Base-by-base conservation (phyloP, 2,113 vertebrate species). In the Carettochelys insculpta region DNA sequence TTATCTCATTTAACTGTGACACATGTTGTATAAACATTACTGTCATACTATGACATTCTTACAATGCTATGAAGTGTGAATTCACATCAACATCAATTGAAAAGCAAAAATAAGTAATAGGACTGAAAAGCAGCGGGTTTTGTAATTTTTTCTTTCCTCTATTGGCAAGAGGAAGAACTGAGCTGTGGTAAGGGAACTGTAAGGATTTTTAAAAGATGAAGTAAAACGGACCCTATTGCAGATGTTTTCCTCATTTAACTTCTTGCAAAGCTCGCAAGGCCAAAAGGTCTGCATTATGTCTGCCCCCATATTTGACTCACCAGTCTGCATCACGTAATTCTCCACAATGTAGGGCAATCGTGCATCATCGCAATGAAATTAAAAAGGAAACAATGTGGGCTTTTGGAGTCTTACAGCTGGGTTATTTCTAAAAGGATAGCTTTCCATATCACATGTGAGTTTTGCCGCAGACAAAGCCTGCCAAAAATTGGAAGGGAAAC, bases 1-100 rank as follows among this genome's bases (percentile, higher is more conserved):
- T 95, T 95, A 95, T 92, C 86, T 96, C 96, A 96, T 93, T 82
- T 89, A 95, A 96, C 96, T 95, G 94, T 92, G 94, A 92, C 91
- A 95, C 92, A 89, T 94, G 86, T 97, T 96, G 90, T 93, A 83
- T 90, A 96, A 95, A 90, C 88, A 89, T 65, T 79, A 82, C 86
- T 95, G 92, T 94, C 88, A 96, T 90, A 84, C 86, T 84, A 90
- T 51, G 79, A 92, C 94, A 92, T 52, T 88, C 87, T 51, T 92
- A 53, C 80, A 94, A 95, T 58, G 96, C 87, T 91, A 47, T 53
- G 85, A 96, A 93, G 83, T 94, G 73, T 27, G 4, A 61, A 94
- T 83, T 93, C 81, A 71, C 90, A 92, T 93, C 96, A 96, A 83
- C 68, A 78, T 61, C 80, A 71, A 51, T 80, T 54, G n/a, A 58